Evolutionary conservation across 2,113 vertebrate genomes (phyloP).

Genomic region (Etia nguti): DNA sequence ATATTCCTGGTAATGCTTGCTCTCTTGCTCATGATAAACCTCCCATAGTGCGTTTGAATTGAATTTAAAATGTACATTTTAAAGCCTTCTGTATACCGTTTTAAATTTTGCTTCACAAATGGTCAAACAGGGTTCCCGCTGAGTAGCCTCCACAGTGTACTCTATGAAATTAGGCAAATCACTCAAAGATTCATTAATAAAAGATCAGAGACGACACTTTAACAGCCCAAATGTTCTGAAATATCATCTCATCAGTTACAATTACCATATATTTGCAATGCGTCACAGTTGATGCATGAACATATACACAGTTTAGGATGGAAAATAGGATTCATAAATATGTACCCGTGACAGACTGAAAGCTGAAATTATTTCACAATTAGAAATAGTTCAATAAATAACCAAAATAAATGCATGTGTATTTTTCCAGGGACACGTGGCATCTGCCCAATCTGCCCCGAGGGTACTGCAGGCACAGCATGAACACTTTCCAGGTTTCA

Average conservation of each 20-base stretch:
- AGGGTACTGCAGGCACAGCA: neutral
- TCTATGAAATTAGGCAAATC: neutral
- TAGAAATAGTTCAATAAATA: slow-evolving; percentile 2
- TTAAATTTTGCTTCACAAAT: neutral
- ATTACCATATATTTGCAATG: neutral
- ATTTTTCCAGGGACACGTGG: neutral
- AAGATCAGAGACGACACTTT: neutral
- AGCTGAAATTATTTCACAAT: neutral
- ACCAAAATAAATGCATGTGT: neutral
- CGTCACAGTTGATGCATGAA: neutral
- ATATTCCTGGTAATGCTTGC: neutral
- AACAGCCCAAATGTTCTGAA: neutral
- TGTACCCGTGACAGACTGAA: neutral
- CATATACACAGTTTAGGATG: neutral
- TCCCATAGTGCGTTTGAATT: neutral
- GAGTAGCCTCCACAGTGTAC: neutral
- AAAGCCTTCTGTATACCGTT: neutral
- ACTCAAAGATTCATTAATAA: neutral
- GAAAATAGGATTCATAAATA: neutral
- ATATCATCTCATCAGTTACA: neutral
- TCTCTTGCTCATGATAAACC: neutral
- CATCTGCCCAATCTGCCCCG: neutral
- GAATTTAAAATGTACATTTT: neutral
- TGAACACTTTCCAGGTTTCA: slow-evolving; percentile 17
- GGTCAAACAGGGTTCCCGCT: neutral